A percentile compares a stretch with the other conserved stretches of the same genome.
Evolutionary conservation across 2,797 vertebrate genomes (phyloP).

Genomic region (Oreochromis mossambicus): DNA sequence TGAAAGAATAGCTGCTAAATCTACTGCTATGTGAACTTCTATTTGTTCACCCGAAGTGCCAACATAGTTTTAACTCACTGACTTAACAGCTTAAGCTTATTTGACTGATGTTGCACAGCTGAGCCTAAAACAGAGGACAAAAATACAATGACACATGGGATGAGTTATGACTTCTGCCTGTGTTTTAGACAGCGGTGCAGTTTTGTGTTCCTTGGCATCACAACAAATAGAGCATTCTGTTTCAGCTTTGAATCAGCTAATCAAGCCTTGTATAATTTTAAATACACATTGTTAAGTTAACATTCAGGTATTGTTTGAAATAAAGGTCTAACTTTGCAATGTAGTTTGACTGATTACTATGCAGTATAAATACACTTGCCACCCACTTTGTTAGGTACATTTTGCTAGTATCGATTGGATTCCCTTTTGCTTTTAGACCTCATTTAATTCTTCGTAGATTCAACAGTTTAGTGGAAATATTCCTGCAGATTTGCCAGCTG

Average conservation of each 20-base stretch:
- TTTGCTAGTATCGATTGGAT: not conserved
- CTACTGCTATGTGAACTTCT: not conserved
- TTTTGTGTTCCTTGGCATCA: not conserved
- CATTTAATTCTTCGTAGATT: not conserved
- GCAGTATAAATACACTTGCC: not conserved
- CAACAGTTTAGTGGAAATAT: not conserved
- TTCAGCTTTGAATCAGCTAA: not conserved
- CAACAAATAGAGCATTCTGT: not conserved
- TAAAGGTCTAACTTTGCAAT: not conserved
- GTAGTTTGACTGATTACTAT: not conserved
- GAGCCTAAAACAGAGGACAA: not conserved
- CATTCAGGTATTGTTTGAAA: not conserved
- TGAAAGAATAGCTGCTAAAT: not conserved
- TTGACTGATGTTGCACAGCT: not conserved
- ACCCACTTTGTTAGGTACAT: not conserved
- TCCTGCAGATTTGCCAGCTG: not conserved
- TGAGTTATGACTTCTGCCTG: not conserved
- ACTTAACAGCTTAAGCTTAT: not conserved
- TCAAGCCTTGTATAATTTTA: not conserved
- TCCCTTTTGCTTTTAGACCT: not conserved
- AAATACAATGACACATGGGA: not conserved
- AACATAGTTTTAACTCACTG: not conserved
- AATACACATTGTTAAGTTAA: not conserved
- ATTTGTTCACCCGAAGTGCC: not conserved
- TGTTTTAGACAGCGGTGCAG: not conserved